phyloP scores from a whole-genome alignment of 2,888 invertebrate species.

The Pristionchus arcanus region DNA sequence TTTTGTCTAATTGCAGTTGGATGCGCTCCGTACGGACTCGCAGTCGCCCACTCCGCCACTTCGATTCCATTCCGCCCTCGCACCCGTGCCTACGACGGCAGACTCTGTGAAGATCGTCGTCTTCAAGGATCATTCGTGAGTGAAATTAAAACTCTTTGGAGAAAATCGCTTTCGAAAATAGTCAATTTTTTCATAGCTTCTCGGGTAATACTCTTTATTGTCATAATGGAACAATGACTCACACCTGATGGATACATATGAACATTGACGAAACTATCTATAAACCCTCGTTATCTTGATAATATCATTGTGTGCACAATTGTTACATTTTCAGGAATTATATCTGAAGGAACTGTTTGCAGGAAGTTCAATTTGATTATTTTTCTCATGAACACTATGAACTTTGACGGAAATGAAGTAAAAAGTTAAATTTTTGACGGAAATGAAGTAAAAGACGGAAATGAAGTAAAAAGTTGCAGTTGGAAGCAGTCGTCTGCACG shows the following conservation, averaged over 20 bases:
- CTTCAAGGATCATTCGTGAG: constrained; percentile 70
- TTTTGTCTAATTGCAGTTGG: background rate
- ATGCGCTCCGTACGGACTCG: background rate
- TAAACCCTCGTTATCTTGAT: too few species aligned
- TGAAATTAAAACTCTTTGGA: background rate
- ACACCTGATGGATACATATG: too few species aligned
- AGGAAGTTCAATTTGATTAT: too few species aligned
- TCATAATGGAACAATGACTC: too few species aligned
- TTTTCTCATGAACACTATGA: too few species aligned
- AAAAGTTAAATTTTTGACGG: background rate
- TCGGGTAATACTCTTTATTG: too few species aligned
- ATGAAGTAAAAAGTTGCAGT: background rate
- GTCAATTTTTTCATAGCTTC: too few species aligned
- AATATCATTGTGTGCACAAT: too few species aligned
- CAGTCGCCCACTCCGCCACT: constrained; percentile 16
- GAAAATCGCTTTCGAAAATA: background rate
- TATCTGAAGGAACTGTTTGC: too few species aligned
- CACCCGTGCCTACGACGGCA: constrained; percentile 71
- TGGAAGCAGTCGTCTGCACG: background rate
- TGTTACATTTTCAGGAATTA: too few species aligned
- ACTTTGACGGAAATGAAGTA: background rate
- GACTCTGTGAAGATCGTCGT: constrained; percentile 73
- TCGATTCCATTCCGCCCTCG: constrained; percentile 66
- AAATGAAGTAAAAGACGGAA: too few species aligned
- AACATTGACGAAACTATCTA: too few species aligned